Conservation (phyloP, 2,113 vertebrate genomes). For the Equus przewalskii region DNA sequence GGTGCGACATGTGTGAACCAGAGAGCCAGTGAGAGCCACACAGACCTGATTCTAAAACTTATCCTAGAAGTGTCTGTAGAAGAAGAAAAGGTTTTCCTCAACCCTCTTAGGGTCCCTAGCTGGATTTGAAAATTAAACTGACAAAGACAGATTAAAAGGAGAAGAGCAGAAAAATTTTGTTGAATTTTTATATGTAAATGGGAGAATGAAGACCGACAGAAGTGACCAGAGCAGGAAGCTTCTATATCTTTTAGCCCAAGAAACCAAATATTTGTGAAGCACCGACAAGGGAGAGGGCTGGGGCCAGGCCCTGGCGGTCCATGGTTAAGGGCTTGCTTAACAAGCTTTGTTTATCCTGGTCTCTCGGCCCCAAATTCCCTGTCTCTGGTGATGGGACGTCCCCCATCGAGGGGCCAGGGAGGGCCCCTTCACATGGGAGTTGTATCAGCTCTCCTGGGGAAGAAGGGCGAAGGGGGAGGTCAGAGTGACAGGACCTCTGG, state of each 20-base stretch:
- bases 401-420: no score
- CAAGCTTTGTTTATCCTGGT: neutral
- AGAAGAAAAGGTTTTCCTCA: neutral
- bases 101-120: neutral
- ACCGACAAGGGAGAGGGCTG: neutral
- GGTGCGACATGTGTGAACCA: accelerated
- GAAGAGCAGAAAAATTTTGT: neutral
- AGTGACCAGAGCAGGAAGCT: neutral
- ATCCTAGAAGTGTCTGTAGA: neutral
- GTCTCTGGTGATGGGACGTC: no score
- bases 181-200: neutral
- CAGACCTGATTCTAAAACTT: neutral
- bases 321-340: neutral
- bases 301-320: neutral
- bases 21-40: neutral
- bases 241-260: neutral
- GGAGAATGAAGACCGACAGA: neutral
- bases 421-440: neutral
- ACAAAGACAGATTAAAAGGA: neutral
- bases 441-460: neutral
- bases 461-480: neutral
- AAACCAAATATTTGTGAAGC: neutral
- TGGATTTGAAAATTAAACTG: neutral
- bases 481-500: neutral
- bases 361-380: neutral